Evolutionary conservation across 1,140 invertebrate genomes (phyloP), one percentile per base, ranked within the genome.

Genomic region (Thaumatotibia leucotreta): DNA sequence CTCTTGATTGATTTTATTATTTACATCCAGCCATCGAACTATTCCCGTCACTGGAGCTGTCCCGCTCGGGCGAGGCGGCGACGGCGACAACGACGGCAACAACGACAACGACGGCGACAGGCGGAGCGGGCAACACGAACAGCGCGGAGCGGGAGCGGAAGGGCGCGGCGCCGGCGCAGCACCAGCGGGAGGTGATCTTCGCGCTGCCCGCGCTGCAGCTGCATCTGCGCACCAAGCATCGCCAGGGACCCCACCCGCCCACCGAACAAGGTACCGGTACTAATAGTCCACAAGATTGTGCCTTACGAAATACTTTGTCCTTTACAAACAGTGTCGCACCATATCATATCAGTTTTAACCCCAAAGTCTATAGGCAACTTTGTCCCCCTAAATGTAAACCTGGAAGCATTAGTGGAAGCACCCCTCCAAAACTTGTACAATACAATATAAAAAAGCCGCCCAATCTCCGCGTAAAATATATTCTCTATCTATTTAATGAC

Each of bases 121-220:
- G 82, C 84, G 63, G 88, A 97, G 80, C 92, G 95, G 61, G 97
- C 97, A 82, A 96, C 97, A 87, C 74, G 8, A 64, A 66, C 63
- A 70, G 68, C 61, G 66, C 80, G 39, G 72, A 70, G 95, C 96
- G 80, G 92, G 94, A 66, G 93, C 94, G 68, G 80, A 97, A 69
- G 95, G 96, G 80, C 92, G 95, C 67, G 93, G 94, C 65, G 83
- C 83, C 50, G 84, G 91, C 64, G 61, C 39, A 10, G 79, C 97
- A 99, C 82, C 97, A 96, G 61, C 94, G 97, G 31, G 98, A 99
- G 92, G 96, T 98, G 3, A 98, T 99, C 81, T 99, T 99, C 92
- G 97, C 97, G 4, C 89, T 99, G 68, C 98, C 98, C 0, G 96
- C 96, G 17, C 91, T 99, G 73, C 97, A 98, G 91, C 92, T 99